Evolutionary conservation across 2,113 vertebrate genomes (phyloP).

Genomic region (Gnathonemus echidnorhynchus): DNA sequence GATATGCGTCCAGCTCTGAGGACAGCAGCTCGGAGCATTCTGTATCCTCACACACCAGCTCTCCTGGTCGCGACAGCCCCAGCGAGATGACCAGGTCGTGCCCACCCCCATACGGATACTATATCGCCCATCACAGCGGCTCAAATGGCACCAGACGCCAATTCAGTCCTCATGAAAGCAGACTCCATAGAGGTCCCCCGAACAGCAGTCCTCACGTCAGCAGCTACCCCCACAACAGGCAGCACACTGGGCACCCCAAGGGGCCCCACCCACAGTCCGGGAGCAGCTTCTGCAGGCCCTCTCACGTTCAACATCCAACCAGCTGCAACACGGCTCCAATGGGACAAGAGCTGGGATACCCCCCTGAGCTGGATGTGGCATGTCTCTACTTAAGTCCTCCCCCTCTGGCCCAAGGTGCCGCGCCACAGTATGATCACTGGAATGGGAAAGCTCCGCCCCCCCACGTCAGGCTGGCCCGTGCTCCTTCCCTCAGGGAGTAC

Average conservation of each 20-base stretch:
- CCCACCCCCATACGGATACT: conserved; percentile 62
- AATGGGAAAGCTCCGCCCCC: conserved; percentile 52
- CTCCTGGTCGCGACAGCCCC: conserved; percentile 46
- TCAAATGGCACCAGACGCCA: conserved; percentile 9
- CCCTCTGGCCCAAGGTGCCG: conserved; percentile 19
- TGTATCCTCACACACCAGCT: conserved; percentile 64
- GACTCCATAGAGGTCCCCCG: background rate
- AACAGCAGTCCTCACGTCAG: background rate
- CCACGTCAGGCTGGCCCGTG: conserved; percentile 61
- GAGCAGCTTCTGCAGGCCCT: conserved; percentile 3
- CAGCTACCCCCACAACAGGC: conserved; percentile 44
- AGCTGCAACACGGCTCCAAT: background rate
- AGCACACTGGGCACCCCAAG: conserved; percentile 33
- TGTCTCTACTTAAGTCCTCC: conserved; percentile 52
- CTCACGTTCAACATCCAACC: conserved; percentile 26
- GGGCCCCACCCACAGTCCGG: background rate
- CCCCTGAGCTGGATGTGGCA: conserved; percentile 34
- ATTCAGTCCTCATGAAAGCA: background rate
- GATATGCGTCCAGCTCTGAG: conserved; percentile 70
- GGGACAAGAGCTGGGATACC: conserved; percentile 31
- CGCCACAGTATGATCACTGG: conserved; percentile 36
- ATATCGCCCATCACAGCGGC: conserved; percentile 31
- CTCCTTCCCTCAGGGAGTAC: conserved; percentile 72
- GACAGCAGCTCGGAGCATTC: conserved; percentile 77
- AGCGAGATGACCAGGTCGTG: conserved; percentile 50